Evolutionary conservation across 2,888 invertebrate species (phyloP).

Genomic region (Drosophila koepferae): DNA sequence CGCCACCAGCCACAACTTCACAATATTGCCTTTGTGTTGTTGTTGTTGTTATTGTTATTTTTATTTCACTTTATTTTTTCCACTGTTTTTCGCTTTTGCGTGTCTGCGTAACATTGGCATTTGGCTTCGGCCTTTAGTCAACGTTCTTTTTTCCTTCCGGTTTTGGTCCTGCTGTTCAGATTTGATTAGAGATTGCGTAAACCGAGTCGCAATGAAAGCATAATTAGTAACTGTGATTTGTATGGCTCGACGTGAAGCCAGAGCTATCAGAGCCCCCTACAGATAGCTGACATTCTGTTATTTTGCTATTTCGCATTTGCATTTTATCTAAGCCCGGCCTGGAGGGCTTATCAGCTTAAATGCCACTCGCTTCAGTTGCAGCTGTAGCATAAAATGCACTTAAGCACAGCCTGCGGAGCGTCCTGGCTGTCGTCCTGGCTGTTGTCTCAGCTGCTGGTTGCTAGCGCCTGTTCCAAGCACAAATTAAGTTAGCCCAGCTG

Average conservation of each 20-base stretch:
- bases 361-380: slow-evolving; percentile 27
- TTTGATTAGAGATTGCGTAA: slow-evolving; percentile 62
- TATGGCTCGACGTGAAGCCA: slow-evolving; percentile 30
- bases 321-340: slow-evolving; percentile 37
- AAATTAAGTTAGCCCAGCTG: slow-evolving; percentile 30
- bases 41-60: background rate
- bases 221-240: slow-evolving; percentile 81
- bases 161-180: slow-evolving; percentile 3
- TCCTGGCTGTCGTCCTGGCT: too few species aligned
- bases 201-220: slow-evolving; percentile 54
- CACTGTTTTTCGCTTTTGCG: slow-evolving; percentile 30
- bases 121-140: slow-evolving; percentile 24
- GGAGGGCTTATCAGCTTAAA: slow-evolving; percentile 53
- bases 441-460: slow-evolving; percentile 23
- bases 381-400: slow-evolving; percentile 32
- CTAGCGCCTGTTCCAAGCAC: slow-evolving; percentile 8
- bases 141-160: slow-evolving; percentile 1
- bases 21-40: background rate
- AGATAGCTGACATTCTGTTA: slow-evolving; percentile 53
- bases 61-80: background rate
- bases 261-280: background rate
- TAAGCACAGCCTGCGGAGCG: slow-evolving; percentile 3
- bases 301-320: slow-evolving; percentile 50
- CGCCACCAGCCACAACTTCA: slow-evolving; percentile 15
- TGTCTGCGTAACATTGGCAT: slow-evolving; percentile 49